Conservation (phyloP, 2,797 vertebrate genomes). For the Notoglanidium macrostoma region DNA sequence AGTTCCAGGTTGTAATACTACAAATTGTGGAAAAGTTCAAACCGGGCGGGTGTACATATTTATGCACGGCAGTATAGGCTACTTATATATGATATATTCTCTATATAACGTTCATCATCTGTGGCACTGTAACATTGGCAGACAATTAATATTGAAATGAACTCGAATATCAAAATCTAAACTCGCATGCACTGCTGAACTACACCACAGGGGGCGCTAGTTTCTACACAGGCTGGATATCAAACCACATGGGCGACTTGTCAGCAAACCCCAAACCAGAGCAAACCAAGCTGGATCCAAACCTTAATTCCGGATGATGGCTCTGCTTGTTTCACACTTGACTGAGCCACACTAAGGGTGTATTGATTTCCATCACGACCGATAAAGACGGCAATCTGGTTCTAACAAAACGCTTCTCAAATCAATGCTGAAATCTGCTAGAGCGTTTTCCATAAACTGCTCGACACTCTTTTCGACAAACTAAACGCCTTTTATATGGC, state of each 20-base stretch:
- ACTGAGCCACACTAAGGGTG: background rate
- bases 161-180: background rate
- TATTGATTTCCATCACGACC: background rate
- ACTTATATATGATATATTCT: background rate
- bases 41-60: background rate
- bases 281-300: background rate
- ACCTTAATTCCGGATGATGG: background rate
- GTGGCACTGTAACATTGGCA: background rate
- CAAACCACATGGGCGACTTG: background rate
- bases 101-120: background rate
- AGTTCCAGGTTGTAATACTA: background rate
- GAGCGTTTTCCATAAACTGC: background rate
- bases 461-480: no score
- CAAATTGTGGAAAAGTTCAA: background rate
- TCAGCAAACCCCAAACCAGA: no score
- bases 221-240: background rate
- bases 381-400: background rate
- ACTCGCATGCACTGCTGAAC: background rate
- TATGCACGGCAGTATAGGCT: background rate
- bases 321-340: conserved; percentile 1
- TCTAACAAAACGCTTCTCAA: background rate
- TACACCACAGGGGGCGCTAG: background rate
- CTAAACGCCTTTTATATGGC: no score
- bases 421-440: background rate
- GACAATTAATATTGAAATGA: background rate